Evolutionary conservation across 2,888 invertebrate genomes (phyloP), one percentile per base, ranked within the genome.

Genomic region (Drosophila dives): DNA sequence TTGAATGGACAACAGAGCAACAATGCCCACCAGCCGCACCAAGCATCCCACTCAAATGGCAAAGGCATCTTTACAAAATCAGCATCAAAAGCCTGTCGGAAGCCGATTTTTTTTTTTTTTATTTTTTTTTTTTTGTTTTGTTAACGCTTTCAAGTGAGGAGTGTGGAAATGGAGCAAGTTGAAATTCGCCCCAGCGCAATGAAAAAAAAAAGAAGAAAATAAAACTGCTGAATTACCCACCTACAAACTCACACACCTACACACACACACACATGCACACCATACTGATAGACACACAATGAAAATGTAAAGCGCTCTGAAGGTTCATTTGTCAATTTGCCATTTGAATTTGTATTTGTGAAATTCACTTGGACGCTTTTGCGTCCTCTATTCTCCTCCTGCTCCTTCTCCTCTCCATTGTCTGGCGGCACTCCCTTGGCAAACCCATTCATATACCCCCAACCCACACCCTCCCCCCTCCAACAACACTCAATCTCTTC

Each of bases 271-370:
- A 36, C 34, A 61, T 48, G 61, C 12, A 49, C 4, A 33, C 10
- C 50, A 84, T 58, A 78, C 20, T 51, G 50, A 42, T 51, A 58
- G 66, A 64, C 71, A 72, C 74, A 83, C 85, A 85, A 85, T 86
- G 85, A 69, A 89, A 85, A 89, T 79, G 84, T 84, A 85, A 89
- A 85, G 87, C 80, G 82, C 87, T 89, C 77, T 73, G 82, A 89
- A 89, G 89, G 89, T 85, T 85, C 85, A 85, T 85, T 85, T 89
- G 85, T 85, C 85, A 85, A 85, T 85, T 85, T 85, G 87, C 87
- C 89, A 89, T 89, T 85, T 85, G 89, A 89, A 85, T 85, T 85
- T 85, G 85, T 89, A 89, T 85, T 89, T 85, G 85, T 84, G 78
- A 78, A 85, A 87, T 85, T 85, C 85, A 85, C 85, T 85, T 85